Conservation (phyloP, 2,797 vertebrate species). For the Sebastes cheni region DNA sequence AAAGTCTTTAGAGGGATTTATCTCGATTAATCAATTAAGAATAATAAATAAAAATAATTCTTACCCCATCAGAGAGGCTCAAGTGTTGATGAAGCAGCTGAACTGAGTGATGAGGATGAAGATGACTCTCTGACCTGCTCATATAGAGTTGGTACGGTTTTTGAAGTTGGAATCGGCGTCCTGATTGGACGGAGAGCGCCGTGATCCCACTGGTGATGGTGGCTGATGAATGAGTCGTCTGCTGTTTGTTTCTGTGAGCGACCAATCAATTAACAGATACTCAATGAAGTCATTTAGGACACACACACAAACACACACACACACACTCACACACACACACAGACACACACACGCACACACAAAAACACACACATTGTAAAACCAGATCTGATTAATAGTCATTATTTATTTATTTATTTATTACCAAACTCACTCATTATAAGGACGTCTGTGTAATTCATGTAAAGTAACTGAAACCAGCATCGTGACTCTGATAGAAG, state of each 20-base stretch:
- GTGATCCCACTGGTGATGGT: conserved; percentile 16
- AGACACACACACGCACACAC: too few species aligned
- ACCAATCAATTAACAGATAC: conserved; percentile 32
- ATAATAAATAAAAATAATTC: background rate
- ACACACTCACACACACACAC: background rate
- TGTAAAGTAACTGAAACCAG: too few species aligned
- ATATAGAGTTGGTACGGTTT: background rate
- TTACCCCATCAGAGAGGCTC: conserved; percentile 39
- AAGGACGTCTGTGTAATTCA: too few species aligned
- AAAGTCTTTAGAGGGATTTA: too few species aligned
- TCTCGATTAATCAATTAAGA: background rate
- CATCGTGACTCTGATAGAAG: too few species aligned
- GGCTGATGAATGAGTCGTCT: background rate
- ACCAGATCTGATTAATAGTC: too few species aligned
- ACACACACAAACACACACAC: background rate
- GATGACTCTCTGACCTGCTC: background rate
- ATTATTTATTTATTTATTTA: too few species aligned
- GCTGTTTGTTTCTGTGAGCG: background rate
- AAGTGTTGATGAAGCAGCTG: background rate
- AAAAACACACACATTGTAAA: too few species aligned
- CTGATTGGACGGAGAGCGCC: conserved; percentile 27
- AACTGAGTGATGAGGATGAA: background rate
- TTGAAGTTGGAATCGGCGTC: background rate
- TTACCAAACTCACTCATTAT: too few species aligned
- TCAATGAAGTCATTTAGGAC: conserved; percentile 14